Evolutionary conservation across 2,113 vertebrate genomes (phyloP), one percentile per base, ranked within the genome.

Genomic region (Strix uralensis): DNA sequence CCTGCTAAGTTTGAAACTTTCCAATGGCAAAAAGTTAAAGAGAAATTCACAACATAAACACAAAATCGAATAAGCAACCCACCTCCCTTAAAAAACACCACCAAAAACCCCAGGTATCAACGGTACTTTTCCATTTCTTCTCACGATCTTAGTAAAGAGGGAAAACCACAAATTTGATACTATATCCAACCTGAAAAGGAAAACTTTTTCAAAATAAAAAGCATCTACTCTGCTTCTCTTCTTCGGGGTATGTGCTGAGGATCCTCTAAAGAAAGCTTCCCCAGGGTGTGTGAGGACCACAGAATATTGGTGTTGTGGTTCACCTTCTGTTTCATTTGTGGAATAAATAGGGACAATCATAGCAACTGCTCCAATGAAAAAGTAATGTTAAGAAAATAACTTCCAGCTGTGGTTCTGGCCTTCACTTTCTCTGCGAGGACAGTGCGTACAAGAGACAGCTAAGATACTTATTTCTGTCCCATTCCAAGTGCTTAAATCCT

Each of bases 381-480:
- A 92, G 29, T 67, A 89, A 78, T n/a, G 17, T 71, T 69, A 85
- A 85, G 47, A 92, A 94, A 90, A 81, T 82, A 44, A 63, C 32
- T 55, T 79, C n/a, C 84, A 95, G 47, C 66, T 94, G 79, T 69
- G 79, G 79, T 88, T 95, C 91, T 90, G 82, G 54, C 73, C 86
- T 82, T 94, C 30, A 6, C 42, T 89, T 92, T 92, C 46, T 55
- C 66, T 79, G 34, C 2, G 10, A 91, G 81, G 55, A 94, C 61
- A 71, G 6, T 36, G 52, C 47, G 55, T 36, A 49, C 25, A 81
- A 58, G 32, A 86, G 23, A 65, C 77, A 85, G 54, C 85, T 75
- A 69, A 42, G 74, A 61, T 83, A 77, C 62, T 65, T 90, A 15
- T 9, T 91, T 92, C 58, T 90, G 78, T 91, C 62, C 49, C 21